phyloP scores from a whole-genome alignment of 2,113 vertebrate genomes.

The Notiomystis cincta region DNA sequence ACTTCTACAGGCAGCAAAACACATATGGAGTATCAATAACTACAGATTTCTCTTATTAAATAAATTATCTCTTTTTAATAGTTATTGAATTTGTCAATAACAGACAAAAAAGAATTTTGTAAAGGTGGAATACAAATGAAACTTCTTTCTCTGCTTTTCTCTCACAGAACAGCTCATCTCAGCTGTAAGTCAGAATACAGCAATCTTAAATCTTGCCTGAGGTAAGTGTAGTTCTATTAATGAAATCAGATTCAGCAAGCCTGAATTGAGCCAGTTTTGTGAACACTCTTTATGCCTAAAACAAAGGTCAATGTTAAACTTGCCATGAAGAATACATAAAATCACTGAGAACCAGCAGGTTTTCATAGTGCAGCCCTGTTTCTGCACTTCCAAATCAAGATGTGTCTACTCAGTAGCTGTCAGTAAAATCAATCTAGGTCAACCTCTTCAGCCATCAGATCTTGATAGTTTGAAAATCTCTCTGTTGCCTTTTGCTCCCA shows the following conservation, averaged over 20 bases:
- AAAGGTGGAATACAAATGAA: neutral
- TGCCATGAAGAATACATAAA: neutral
- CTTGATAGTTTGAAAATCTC: neutral
- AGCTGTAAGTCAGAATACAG: neutral
- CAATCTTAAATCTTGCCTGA: neutral
- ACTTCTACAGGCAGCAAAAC: neutral
- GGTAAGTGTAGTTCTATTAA: neutral
- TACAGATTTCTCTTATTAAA: neutral
- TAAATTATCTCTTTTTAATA: neutral
- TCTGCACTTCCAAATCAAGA: neutral
- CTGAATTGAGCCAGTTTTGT: neutral
- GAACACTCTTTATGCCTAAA: neutral
- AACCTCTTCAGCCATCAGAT: neutral
- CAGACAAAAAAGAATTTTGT: neutral
- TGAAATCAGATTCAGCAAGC: neutral
- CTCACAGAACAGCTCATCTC: neutral
- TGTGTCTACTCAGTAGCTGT: neutral
- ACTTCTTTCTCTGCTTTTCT: neutral
- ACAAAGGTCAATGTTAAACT: neutral
- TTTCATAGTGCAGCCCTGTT: neutral
- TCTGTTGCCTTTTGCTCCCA: neutral
- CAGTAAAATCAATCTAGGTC: neutral
- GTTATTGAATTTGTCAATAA: neutral
- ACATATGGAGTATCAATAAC: neutral
- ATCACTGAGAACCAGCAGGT: neutral